Conservation (phyloP, 2,888 invertebrate genomes). For the Meloe dianella region DNA sequence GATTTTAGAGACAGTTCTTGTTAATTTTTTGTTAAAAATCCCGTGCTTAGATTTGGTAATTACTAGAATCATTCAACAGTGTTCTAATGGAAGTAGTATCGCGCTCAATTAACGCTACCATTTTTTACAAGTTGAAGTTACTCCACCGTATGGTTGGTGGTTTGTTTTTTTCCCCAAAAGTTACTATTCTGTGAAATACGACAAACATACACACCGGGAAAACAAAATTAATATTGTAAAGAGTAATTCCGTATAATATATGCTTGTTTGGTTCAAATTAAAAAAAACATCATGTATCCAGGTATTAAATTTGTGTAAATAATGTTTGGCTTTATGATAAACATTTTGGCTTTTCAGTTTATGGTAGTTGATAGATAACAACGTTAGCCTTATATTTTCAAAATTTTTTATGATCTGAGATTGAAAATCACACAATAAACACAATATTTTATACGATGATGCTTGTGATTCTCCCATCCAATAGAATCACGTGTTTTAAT, state of each 20-base stretch:
- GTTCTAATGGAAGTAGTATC: constrained; percentile 19
- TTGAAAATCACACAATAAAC: background rate
- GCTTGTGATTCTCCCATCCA: background rate
- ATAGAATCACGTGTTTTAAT: background rate
- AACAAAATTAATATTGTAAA: constrained; percentile 40
- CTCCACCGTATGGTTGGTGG: background rate
- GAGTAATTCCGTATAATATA: constrained; percentile 37
- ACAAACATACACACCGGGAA: constrained; percentile 37
- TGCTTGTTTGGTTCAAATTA: constrained; percentile 19
- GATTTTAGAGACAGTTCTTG: background rate
- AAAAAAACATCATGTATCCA: background rate
- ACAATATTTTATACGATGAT: background rate
- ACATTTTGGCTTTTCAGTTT: background rate
- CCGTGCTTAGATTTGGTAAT: constrained; percentile 24
- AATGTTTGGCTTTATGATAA: background rate
- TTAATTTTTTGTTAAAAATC: background rate
- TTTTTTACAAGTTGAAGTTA: constrained; percentile 24
- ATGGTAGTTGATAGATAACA: no score
- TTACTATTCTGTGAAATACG: constrained; percentile 24
- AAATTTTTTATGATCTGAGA: background rate
- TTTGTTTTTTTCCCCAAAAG: background rate
- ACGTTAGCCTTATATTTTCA: background rate
- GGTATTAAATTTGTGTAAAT: background rate
- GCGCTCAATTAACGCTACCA: constrained; percentile 14
- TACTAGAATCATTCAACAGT: constrained; percentile 26